These are phyloP conservation scores for Halocynthia aurantium DNA, from an alignment of 23 tunicate genomes.

Conservation along the genomic window DNA sequence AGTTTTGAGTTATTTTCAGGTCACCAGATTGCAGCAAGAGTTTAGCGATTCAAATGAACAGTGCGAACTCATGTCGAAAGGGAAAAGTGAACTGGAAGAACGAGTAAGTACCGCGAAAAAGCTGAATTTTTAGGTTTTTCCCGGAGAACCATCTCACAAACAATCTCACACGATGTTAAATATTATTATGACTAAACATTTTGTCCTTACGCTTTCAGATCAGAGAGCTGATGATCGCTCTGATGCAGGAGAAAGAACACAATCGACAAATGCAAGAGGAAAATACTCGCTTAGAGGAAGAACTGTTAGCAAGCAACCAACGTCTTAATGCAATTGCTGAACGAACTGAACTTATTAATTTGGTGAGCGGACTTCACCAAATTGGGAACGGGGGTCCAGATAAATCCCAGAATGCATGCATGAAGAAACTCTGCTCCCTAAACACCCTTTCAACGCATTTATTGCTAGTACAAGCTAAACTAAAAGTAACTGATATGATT, in stretches of 20 bases:
- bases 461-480: no score
- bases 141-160: not conserved
- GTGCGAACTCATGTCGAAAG: not conserved
- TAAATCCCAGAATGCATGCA: not conserved
- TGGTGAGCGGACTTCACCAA: not conserved
- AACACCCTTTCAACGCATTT: no score
- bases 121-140: not conserved
- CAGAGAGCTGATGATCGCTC: conserved; percentile 33
- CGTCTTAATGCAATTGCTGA: no score
- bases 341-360: not conserved
- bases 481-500: no score
- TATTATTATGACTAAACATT: not conserved
- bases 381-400: no score
- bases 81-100: conserved; percentile 23
- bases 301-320: conserved; percentile 23
- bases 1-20: no score
- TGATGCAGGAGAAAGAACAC: conserved; percentile 45
- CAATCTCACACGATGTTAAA: not conserved
- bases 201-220: conserved; percentile 15
- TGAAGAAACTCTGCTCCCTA: not conserved
- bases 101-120: not conserved
- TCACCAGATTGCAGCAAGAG: no score
- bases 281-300: conserved; percentile 41
- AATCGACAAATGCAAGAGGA: conserved; percentile 33
- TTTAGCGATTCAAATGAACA: not conserved